Base-by-base conservation (phyloP, 2,888 invertebrate genomes). In the Leptarthrus brevirostris region DNA sequence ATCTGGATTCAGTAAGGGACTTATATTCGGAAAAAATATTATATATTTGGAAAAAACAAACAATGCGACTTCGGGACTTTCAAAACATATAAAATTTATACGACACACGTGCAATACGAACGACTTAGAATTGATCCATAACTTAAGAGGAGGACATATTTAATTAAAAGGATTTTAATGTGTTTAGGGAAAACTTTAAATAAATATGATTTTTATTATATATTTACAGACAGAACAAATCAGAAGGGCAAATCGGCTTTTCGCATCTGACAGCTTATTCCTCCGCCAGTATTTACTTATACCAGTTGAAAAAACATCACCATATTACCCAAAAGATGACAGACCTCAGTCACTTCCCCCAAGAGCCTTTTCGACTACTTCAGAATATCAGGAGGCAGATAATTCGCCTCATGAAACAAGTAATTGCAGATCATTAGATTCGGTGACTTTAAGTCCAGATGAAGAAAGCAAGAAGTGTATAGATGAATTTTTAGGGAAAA, bases 191-290 rank as follows among this genome's bases (percentile, higher is more conserved):
- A n/a, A n/a, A n/a, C n/a, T n/a, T n/a, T n/a, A n/a, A n/a, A n/a
- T n/a, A n/a, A n/a, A n/a, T n/a, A n/a, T n/a, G n/a, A n/a, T n/a
- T n/a, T n/a, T n/a, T n/a, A 2, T 18, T 52, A 18, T 52, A 20
- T 81, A 82, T 78, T 89, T 89, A 70, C 87, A 97, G 97, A 96
- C 95, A 84, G 97, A 97, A 87, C 94, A 95, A 86, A 94, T 97
- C 82, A 90, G 96, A 80, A 89, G 96, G 81, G 93, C 92, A 74
- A 97, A 97, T 86, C 91, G 94, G 80, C 87, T 97, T 76, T 97
- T 95, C 89, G 94, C 96, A 36, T 91, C 94, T 72, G 97, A 97
- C 85, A 96, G 96, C 87, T 89, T 97, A 83, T 96, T 96, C 88
- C 88, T 97, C 81, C 89, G 95, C 79, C 94, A 96, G 84, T 91